Conservation (phyloP, 2,888 invertebrate species). For the Himalopsyche japonica region DNA sequence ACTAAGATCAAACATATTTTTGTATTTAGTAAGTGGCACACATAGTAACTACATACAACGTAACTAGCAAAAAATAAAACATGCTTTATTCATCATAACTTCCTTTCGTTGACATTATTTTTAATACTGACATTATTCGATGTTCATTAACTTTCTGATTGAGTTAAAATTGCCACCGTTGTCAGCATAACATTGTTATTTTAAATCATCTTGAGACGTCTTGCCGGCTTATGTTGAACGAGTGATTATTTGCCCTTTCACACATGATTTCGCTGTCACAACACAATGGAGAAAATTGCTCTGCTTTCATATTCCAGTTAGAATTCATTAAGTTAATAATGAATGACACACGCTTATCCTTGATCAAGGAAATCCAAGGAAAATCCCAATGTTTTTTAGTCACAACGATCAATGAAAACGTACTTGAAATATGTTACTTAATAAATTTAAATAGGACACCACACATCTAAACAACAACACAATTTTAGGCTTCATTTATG, state of each 20-base stretch:
- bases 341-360: neutral
- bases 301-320: neutral
- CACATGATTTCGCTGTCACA: neutral
- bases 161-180: neutral
- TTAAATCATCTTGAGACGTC: neutral
- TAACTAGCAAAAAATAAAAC: too few species aligned
- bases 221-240: neutral
- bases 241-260: neutral
- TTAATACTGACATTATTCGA: neutral
- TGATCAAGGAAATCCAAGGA: neutral
- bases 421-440: neutral
- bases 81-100: neutral
- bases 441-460: too few species aligned
- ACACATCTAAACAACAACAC: too few species aligned
- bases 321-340: neutral
- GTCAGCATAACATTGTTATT: neutral
- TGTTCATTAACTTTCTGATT: neutral
- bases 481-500: too few species aligned
- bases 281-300: neutral
- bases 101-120: neutral
- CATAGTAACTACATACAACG: too few species aligned
- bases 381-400: neutral
- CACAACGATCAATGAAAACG: neutral
- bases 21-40: too few species aligned
- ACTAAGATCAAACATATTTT: too few species aligned